Conservation (phyloP, 2,888 invertebrate species). For the Capitulum mitella region DNA sequence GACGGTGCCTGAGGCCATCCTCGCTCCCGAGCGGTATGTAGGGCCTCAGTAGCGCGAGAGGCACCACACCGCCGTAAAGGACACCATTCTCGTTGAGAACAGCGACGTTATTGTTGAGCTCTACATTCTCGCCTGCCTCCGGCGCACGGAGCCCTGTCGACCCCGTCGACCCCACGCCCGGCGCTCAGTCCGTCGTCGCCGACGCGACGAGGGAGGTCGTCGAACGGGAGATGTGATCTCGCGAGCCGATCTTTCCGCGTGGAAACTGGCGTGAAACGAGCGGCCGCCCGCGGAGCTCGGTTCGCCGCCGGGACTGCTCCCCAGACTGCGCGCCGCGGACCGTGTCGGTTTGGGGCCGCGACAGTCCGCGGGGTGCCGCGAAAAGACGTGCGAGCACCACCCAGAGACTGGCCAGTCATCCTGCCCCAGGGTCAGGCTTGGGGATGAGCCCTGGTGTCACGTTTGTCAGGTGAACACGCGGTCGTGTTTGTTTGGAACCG, state of each 20-base stretch:
- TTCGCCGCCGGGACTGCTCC: neutral
- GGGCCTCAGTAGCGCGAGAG: no score
- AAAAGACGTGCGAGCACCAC: neutral
- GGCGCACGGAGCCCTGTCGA: no score
- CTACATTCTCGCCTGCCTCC: no score
- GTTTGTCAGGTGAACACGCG: no score
- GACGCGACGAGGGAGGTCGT: neutral
- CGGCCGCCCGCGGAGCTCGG: neutral
- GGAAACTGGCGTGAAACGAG: conserved; percentile 18
- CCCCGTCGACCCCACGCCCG: neutral
- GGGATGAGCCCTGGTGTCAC: no score
- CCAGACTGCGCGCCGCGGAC: neutral
- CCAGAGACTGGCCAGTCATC: neutral
- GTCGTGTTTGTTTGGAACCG: no score
- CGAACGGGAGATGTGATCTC: neutral
- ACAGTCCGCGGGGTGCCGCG: no score
- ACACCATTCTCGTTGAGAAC: no score
- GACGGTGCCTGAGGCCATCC: neutral
- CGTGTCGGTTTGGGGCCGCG: no score
- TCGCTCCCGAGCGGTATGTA: no score
- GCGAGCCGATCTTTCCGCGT: neutral
- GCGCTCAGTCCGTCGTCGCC: neutral
- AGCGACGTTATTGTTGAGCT: no score
- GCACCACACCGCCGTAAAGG: no score
- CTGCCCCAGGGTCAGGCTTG: neutral